These are phyloP conservation scores for Calypte anna DNA, from an alignment of 2,113 vertebrate genomes.

Conservation along the genomic window DNA sequence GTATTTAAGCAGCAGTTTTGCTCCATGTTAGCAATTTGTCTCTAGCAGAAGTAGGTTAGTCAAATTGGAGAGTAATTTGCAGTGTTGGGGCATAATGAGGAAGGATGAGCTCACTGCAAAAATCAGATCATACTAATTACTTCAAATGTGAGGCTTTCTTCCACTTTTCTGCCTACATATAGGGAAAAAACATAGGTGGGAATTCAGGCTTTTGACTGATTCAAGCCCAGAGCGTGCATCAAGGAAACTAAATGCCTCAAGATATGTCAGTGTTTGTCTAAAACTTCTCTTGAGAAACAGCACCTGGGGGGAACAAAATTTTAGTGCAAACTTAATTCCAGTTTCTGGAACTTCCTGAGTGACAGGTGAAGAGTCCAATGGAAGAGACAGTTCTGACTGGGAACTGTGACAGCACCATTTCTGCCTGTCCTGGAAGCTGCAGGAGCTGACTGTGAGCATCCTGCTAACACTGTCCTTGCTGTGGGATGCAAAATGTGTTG, in stretches of 20 bases:
- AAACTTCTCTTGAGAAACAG: background rate
- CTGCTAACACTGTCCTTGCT: background rate
- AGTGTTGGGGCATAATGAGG: background rate
- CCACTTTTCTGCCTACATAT: background rate
- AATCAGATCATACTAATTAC: background rate
- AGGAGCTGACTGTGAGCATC: background rate
- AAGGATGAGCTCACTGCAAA: constrained; percentile 11
- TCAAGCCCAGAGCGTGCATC: background rate
- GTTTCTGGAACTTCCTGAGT: background rate
- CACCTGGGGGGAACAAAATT: background rate
- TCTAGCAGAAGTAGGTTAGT: background rate
- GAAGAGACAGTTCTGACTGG: no score
- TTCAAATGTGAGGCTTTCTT: background rate
- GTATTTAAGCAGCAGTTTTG: background rate
- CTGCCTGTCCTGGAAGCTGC: background rate
- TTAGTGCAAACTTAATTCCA: background rate
- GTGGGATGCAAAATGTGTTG: background rate
- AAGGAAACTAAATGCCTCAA: background rate
- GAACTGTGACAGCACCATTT: background rate
- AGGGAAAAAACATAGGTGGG: background rate
- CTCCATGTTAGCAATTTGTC: background rate
- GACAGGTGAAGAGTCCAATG: background rate
- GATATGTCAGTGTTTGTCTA: background rate
- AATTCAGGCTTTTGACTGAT: background rate
- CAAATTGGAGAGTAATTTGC: background rate